phyloP scores from a whole-genome alignment of 2,888 invertebrate genomes.

The Brachylomia viminalis region DNA sequence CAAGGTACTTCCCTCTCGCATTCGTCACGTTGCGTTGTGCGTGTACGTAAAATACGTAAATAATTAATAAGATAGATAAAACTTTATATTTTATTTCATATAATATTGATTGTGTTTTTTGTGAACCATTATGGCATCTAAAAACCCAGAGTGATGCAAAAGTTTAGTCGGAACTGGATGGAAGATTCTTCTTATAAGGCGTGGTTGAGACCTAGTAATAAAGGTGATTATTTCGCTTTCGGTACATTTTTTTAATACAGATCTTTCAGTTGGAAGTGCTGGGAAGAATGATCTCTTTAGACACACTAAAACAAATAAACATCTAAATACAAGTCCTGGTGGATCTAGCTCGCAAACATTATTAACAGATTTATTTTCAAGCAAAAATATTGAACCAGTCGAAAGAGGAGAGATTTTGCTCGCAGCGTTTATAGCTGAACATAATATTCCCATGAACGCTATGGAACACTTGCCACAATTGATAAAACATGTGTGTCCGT shows the following conservation, averaged over 20 bases:
- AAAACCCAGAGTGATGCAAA: conserved; percentile 11
- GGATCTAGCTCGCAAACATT: conserved; percentile 17
- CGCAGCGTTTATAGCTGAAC: conserved; percentile 25
- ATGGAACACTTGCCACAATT: conserved; percentile 29
- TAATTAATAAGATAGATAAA: no score
- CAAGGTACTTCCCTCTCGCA: no score
- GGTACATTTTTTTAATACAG: neutral
- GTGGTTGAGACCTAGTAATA: neutral
- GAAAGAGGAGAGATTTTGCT: conserved; percentile 23
- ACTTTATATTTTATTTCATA: no score
- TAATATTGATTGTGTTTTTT: neutral
- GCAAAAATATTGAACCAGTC: conserved; percentile 6
- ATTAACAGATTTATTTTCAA: conserved; percentile 7
- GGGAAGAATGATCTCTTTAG: neutral
- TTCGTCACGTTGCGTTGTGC: no score
- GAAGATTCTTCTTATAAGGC: neutral
- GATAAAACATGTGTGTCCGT: neutral
- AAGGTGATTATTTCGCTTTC: neutral
- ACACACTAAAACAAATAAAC: neutral
- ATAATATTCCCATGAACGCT: conserved; percentile 22
- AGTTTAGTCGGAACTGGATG: conserved; percentile 6
- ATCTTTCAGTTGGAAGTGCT: neutral
- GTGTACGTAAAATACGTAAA: no score
- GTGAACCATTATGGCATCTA: conserved; percentile 4
- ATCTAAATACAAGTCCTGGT: neutral